These are phyloP conservation scores for Silurus lanzhouensis DNA, from an alignment of 2,797 vertebrate genomes.

Conservation along the genomic window DNA sequence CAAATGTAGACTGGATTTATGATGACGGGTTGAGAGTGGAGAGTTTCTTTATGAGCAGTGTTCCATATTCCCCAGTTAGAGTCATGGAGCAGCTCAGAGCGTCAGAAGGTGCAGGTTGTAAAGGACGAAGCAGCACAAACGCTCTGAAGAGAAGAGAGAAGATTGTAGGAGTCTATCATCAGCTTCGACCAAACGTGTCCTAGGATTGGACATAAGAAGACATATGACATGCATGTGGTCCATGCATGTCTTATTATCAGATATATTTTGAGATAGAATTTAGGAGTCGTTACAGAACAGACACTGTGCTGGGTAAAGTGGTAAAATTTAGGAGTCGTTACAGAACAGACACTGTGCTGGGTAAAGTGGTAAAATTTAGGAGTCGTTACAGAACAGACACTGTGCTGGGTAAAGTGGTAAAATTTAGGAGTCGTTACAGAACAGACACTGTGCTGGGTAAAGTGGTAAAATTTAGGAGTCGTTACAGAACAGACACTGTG, in stretches of 20 bases:
- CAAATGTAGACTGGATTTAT: neutral
- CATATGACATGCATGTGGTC: neutral
- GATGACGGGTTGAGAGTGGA: too few species aligned
- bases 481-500: neutral
- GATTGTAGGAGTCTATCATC: neutral
- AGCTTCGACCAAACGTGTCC: neutral
- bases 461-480: neutral
- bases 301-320: neutral
- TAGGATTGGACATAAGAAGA: neutral
- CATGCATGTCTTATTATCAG: neutral
- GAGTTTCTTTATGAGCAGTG: too few species aligned
- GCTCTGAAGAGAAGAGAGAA: neutral
- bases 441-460: neutral
- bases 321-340: neutral
- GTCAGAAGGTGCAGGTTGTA: neutral
- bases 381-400: neutral
- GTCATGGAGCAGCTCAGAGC: neutral
- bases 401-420: neutral
- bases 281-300: neutral
- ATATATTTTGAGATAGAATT: neutral
- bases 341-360: neutral
- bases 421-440: neutral
- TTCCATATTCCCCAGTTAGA: neutral
- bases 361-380: neutral
- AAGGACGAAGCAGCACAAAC: neutral